These are phyloP conservation scores for Centropus unirufus DNA, from an alignment of 2,113 vertebrate species.

Conservation along the genomic window DNA sequence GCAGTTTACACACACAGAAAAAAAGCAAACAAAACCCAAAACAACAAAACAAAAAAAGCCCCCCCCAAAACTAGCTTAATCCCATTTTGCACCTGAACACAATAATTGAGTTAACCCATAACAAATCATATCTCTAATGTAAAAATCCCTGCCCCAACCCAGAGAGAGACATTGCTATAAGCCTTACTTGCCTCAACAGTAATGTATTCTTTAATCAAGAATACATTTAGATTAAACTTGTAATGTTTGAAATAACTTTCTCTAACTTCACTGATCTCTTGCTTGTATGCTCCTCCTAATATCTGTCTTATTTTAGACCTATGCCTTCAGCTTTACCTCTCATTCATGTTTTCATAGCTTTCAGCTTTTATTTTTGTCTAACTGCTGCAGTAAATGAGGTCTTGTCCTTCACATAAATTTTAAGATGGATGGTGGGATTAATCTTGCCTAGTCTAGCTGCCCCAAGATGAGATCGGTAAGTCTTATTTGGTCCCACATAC, in stretches of 20 bases:
- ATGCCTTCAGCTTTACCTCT: neutral
- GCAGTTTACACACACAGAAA: neutral
- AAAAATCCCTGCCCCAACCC: neutral
- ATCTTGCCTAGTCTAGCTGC: neutral
- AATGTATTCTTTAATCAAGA: neutral
- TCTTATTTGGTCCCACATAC: neutral
- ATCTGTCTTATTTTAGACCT: neutral
- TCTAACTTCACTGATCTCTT: neutral
- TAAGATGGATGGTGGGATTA: neutral
- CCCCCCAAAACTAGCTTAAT: neutral
- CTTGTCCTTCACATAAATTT: neutral
- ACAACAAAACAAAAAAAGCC: no score
- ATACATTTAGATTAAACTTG: neutral
- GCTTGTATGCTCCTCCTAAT: neutral
- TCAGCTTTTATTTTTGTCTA: neutral
- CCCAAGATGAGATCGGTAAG: neutral
- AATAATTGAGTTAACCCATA: neutral
- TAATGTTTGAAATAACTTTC: neutral
- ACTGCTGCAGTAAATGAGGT: neutral
- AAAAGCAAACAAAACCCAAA: neutral
- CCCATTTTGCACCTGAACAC: neutral
- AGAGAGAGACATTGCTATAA: neutral
- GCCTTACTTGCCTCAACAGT: rapidly evolving
- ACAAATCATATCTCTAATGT: neutral
- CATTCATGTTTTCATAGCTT: neutral